phyloP scores from a whole-genome alignment of 2,113 vertebrate species.

The Lepisosteus osseus region DNA sequence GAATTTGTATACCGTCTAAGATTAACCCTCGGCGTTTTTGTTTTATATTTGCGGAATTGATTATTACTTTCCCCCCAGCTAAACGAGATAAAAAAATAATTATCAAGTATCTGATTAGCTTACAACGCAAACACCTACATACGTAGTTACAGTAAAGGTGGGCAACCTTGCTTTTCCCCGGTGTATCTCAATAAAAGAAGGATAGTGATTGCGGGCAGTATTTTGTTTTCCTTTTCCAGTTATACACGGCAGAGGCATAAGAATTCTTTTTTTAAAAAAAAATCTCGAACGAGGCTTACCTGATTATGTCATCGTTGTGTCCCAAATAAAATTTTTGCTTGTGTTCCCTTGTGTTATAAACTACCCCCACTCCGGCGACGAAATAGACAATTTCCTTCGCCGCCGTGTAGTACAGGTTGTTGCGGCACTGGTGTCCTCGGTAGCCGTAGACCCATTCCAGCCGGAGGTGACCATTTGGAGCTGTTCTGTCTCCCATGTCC shows the following conservation, averaged over 20 bases:
- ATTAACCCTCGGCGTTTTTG: neutral
- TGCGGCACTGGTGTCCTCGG: conserved; percentile 97
- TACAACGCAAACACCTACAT: neutral
- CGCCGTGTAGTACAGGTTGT: conserved; percentile 98
- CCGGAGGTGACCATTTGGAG: conserved; percentile 93
- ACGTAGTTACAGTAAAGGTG: neutral
- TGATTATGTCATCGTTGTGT: conserved; percentile 98
- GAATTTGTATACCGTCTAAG: neutral
- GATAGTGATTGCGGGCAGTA: too few species aligned
- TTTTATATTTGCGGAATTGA: neutral
- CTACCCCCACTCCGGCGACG: conserved; percentile 93
- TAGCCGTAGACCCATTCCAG: conserved; percentile 98
- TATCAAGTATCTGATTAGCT: neutral
- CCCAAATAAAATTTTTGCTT: conserved; percentile 98
- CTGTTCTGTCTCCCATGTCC: conserved; percentile 94
- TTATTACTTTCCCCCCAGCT: too few species aligned
- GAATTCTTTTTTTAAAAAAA: neutral
- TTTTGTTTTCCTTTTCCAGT: too few species aligned
- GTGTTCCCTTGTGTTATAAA: conserved; percentile 95
- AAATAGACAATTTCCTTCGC: conserved; percentile 97
- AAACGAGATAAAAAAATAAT: neutral
- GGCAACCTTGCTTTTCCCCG: neutral
- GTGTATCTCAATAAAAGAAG: neutral
- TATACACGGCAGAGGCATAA: too few species aligned
- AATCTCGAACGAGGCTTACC: conserved; percentile 62